Evolutionary conservation across 2,797 vertebrate genomes (phyloP), one percentile per base, ranked within the genome.

Genomic region (Australoheros facetus): DNA sequence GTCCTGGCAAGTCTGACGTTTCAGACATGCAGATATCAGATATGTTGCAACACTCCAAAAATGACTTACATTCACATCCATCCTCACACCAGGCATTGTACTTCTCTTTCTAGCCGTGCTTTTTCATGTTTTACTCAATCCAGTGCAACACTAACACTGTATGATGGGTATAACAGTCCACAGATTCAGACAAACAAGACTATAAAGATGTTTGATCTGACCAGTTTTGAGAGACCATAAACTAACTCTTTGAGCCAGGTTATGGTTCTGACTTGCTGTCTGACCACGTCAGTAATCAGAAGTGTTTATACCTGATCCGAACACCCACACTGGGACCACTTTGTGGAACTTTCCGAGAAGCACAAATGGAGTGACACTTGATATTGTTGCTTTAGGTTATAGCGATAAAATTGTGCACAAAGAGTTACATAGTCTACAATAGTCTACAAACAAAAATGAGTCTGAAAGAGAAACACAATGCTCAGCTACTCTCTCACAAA

Each of bases 191-290:
- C 32, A 32, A 32, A 7, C 32, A 54, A 64, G 30, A 37, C 42
- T 58, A 75, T 42, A 64, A 75, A 64, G 53, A 76, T 23, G 62
- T 39, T 21, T 56, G 34, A 56, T 45, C 21, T 66, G 59, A 66
- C 53, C 59, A 66, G 74, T 56, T 66, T 51, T 28, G 16, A 75
- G 59, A 56, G 59, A 75, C 59, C 73, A 16, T 4, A 75, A 75
- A 64, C 21, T 9, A 75, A 55, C 51, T 34, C 48, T 71, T 55
- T 54, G 69, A 51, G 30, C 3, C 5, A 4, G 69, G 51, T 54
- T 56, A 72, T 42, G 28, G 56, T 59, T 72, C 56, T 39, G 56
- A 28, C 45, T 71, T 54, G 34, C 34, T 19, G 26, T 32, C 28
- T 4, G 53, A 34, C 7, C 7, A 1, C 2, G 32, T 37, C 37